A percentile compares a stretch with the other conserved stretches of the same genome.
Evolutionary conservation across 1,140 invertebrate genomes (phyloP).

Genomic region (Asbolus verrucosus): DNA sequence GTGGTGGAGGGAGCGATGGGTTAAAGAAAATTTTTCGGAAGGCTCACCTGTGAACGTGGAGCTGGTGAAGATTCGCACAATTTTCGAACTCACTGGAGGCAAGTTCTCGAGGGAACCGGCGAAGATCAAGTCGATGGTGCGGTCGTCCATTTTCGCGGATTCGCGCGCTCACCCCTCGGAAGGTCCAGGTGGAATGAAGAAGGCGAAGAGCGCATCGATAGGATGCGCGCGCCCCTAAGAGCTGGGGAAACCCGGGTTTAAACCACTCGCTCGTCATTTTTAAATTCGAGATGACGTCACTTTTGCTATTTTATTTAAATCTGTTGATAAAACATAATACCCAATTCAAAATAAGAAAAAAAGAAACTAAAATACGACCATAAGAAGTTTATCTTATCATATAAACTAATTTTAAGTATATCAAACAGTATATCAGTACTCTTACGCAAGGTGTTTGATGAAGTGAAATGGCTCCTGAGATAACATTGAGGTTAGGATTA

Average conservation of each 20-base stretch:
- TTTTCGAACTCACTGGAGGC: conserved; percentile 96
- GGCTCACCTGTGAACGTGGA: conserved; percentile 95
- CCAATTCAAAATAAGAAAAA: no score
- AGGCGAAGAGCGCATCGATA: background rate
- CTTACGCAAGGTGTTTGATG: no score
- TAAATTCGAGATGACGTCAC: no score
- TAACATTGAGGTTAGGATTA: no score
- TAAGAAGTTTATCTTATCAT: no score
- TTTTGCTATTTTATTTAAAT: no score
- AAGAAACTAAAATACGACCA: no score
- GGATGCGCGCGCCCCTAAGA: no score
- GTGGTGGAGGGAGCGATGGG: conserved; percentile 54
- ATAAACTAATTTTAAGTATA: background rate
- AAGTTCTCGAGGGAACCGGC: conserved; percentile 88
- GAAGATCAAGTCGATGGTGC: conserved; percentile 91
- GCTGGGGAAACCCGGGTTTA: no score
- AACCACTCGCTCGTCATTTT: no score
- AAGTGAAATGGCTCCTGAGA: background rate
- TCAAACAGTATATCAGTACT: no score
- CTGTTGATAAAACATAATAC: no score
- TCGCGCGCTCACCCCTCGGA: background rate
- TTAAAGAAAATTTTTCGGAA: background rate
- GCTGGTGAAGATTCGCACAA: conserved; percentile 98
- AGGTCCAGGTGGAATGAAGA: background rate
- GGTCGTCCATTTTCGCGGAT: conserved; percentile 81